A percentile compares a stretch with the other conserved stretches of the same genome.
These are phyloP conservation scores for Erinaceus europaeus DNA, from an alignment of 2,113 vertebrate species.

Conservation along the genomic window DNA sequence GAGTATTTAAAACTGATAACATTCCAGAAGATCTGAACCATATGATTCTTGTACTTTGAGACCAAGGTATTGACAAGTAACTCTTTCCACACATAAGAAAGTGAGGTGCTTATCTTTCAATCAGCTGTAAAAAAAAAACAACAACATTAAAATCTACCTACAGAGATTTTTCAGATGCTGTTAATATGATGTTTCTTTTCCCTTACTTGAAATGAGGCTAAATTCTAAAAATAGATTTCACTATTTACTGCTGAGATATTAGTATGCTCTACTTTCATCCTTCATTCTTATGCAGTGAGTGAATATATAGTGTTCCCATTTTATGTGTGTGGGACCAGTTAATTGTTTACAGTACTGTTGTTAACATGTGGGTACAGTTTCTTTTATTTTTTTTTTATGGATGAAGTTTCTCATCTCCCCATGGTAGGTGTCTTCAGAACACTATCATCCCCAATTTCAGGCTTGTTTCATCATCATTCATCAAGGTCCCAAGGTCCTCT, in stretches of 20 bases:
- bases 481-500: too few relatives aligned
- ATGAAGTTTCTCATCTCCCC: too few relatives aligned
- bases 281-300: background rate
- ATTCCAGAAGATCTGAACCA: background rate
- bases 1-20: background rate
- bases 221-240: background rate
- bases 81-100: background rate
- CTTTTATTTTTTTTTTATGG: too few relatives aligned
- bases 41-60: background rate
- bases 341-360: too few relatives aligned
- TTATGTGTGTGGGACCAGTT: too few relatives aligned
- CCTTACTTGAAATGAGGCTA: background rate
- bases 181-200: background rate
- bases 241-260: background rate
- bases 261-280: background rate
- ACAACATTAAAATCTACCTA: background rate
- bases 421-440: too few relatives aligned
- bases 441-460: too few relatives aligned
- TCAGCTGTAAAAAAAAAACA: background rate
- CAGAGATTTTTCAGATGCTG: background rate
- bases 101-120: background rate
- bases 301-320: background rate
- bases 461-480: too few relatives aligned
- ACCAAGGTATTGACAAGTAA: background rate
- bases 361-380: too few relatives aligned